Evolutionary conservation across 2,888 invertebrate species (phyloP).

Genomic region (Dolomedes plantarius): DNA sequence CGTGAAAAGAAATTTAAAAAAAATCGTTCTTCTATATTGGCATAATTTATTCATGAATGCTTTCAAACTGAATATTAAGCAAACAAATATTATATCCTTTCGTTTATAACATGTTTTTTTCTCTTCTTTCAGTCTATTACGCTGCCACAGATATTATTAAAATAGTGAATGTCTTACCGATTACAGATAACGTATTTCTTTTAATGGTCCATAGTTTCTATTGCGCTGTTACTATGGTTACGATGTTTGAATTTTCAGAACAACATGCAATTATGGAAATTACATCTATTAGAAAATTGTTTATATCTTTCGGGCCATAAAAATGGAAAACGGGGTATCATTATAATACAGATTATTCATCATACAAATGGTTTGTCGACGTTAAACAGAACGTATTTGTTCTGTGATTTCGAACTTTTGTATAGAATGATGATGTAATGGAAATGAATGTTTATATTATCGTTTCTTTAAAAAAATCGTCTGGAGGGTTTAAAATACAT

Average conservation of each 20-base stretch:
- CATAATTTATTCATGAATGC: neutral
- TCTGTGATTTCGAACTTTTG: neutral
- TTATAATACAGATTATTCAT: neutral
- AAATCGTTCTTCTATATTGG: neutral
- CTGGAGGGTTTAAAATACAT: too few species aligned
- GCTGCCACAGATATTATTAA: neutral
- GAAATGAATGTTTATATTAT: too few species aligned
- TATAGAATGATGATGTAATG: neutral
- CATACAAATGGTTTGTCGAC: neutral
- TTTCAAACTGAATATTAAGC: neutral
- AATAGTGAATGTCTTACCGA: neutral
- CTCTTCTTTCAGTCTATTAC: neutral
- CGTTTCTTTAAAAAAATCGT: too few species aligned
- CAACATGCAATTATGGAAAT: constrained; percentile 14
- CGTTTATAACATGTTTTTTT: neutral
- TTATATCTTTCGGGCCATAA: neutral
- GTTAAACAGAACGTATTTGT: neutral
- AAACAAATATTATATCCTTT: neutral
- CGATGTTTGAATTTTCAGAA: constrained; percentile 12
- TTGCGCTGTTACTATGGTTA: neutral
- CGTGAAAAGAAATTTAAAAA: too few species aligned
- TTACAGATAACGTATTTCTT: neutral
- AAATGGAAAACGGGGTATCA: neutral
- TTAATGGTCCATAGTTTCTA: neutral
- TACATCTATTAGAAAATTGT: constrained; percentile 18